Evolutionary conservation across 2,113 vertebrate genomes (phyloP), one percentile per base, ranked within the genome.

Genomic region (Meleagris gallopavo): DNA sequence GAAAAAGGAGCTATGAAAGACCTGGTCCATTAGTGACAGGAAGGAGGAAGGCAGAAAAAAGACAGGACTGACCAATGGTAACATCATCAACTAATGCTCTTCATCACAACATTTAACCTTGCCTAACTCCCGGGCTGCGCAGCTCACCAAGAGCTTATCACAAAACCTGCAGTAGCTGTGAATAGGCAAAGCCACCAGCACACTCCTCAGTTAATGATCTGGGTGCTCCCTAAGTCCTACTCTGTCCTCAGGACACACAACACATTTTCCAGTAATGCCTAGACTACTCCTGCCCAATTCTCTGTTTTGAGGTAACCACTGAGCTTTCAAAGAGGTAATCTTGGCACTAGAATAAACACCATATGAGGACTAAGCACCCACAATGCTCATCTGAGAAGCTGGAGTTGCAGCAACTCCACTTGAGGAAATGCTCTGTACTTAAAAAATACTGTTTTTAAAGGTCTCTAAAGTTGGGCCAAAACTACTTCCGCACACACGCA

Each of bases 91-190:
- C 52, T 43, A 43, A 69, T 40, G 20, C 48, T 79, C 75, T 22
- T 72, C 46, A 4, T 25, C 0, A 0, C 3, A 34, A 14, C 4
- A 13, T 72, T 85, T 50, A 18, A 61, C 11, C 25, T 57, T 61
- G 36, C 32, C 32, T 0, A 3, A n/a, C 10, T 57, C 50, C 38
- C 40, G 60, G 1, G 0, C 8, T 20, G n/a, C 17, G 3, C 55
- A 55, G 29, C 34, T 45, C 78, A 41, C 61, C 0, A 0, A 41
- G 27, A 66, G 41, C 27, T 90, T 48, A 38, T 4, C 19, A 45
- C 46, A 83, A 32, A 65, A 29, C 2, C 8, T 12, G 27, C 16
- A 71, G 57, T 29, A 91, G 32, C 77, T 64, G 41, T 0, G 0
- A 36, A 38, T 6, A 22, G 24, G 30, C 41, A 71, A 9, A 3